These are phyloP conservation scores for Serrognathus titanus DNA, from an alignment of 2,888 invertebrate genomes.

Conservation along the genomic window DNA sequence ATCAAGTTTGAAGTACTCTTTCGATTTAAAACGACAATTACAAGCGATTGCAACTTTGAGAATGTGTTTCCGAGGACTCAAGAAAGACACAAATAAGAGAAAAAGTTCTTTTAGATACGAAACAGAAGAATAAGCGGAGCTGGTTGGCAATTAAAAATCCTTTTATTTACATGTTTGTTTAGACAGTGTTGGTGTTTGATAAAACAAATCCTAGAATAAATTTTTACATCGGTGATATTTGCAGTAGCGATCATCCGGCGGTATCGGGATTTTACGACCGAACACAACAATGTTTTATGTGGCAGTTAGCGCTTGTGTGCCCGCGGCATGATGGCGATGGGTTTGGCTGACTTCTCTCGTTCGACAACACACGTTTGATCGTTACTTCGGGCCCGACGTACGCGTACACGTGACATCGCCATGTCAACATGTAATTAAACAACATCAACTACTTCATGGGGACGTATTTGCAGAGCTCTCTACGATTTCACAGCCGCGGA, in stretches of 20 bases:
- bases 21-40: no score
- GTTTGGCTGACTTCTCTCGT: slow-evolving; percentile 1
- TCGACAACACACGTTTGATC: slow-evolving; percentile 21
- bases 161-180: no score
- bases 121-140: no score
- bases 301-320: background rate
- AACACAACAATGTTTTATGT: slow-evolving; percentile 1
- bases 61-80: no score
- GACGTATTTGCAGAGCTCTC: slow-evolving; percentile 1
- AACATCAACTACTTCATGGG: slow-evolving; percentile 8
- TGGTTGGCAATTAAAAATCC: no score
- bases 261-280: slow-evolving; percentile 3
- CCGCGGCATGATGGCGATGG: background rate
- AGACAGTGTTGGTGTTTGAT: no score
- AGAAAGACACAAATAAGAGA: no score
- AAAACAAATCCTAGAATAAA: slow-evolving; percentile 1
- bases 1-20: no score
- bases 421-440: slow-evolving; percentile 24
- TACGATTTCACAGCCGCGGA: background rate
- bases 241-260: slow-evolving; percentile 2
- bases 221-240: background rate
- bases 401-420: slow-evolving; percentile 21
- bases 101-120: no score
- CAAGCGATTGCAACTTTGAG: no score
- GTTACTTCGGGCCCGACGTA: slow-evolving; percentile 15